These are phyloP conservation scores for Trachymyrmex septentrionalis DNA, from an alignment of 1,140 invertebrate genomes.

Conservation along the genomic window DNA sequence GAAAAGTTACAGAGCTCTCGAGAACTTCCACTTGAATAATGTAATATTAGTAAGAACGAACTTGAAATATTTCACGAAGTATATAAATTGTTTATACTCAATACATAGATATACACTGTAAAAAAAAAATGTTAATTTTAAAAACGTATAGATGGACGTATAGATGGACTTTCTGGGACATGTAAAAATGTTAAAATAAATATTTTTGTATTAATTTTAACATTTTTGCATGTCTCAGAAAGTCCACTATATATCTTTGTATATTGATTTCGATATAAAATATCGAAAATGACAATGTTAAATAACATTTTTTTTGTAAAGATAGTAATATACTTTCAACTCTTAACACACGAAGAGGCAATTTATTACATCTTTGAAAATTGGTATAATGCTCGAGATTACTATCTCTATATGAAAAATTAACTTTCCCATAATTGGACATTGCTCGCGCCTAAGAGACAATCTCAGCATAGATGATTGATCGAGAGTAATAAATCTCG, in stretches of 20 bases:
- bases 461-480: constrained; percentile 41
- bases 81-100: not conserved
- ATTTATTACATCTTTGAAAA: constrained; percentile 1
- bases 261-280: not conserved
- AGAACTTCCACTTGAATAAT: not conserved
- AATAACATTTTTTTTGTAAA: not conserved
- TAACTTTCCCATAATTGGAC: constrained; percentile 49
- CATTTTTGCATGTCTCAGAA: too few relatives aligned
- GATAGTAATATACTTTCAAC: not conserved
- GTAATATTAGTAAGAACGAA: not conserved
- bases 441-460: constrained; percentile 22
- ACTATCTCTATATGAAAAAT: constrained; percentile 30
- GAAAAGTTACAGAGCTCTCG: not conserved
- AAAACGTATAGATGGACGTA: too few relatives aligned
- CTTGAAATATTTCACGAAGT: not conserved
- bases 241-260: too few relatives aligned
- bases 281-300: not conserved
- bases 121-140: too few relatives aligned
- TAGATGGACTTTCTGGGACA: too few relatives aligned
- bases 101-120: not conserved
- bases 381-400: constrained; percentile 9
- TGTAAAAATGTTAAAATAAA: too few relatives aligned
- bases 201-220: too few relatives aligned
- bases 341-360: not conserved
- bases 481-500: constrained; percentile 58